Evolutionary conservation across 2,888 invertebrate species (phyloP).

Genomic region (Parapristionchus giblindavisi): DNA sequence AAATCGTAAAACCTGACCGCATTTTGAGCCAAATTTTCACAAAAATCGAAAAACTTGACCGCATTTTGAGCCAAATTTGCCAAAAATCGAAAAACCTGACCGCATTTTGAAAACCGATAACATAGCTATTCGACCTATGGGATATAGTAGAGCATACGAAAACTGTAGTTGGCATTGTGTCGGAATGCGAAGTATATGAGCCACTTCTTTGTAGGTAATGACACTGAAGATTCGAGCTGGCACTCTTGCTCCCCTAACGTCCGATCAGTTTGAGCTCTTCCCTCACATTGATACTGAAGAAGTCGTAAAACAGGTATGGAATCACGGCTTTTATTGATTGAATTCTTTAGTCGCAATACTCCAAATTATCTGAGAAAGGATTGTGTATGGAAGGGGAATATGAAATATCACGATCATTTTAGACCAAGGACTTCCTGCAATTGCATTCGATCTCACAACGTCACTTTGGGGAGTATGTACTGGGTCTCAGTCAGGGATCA

Average conservation of each 20-base stretch:
- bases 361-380: neutral
- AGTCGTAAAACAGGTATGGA: slow-evolving; percentile 77
- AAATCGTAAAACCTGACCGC: too few species aligned
- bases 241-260: slow-evolving; percentile 94
- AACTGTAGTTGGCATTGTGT: too few species aligned
- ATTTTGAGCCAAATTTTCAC: too few species aligned
- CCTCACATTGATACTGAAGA: slow-evolving; percentile 98
- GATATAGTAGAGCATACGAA: too few species aligned
- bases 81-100: too few species aligned
- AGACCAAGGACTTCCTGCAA: slow-evolving; percentile 72
- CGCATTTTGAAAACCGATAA: too few species aligned
- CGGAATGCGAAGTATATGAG: too few species aligned
- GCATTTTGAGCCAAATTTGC: too few species aligned
- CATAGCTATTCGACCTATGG: too few species aligned
- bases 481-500: slow-evolving; percentile 93
- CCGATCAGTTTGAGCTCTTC: slow-evolving; percentile 93
- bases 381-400: slow-evolving; percentile 11
- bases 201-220: slow-evolving; percentile 43
- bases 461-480: slow-evolving; percentile 95
- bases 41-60: too few species aligned
- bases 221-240: slow-evolving; percentile 73
- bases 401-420: slow-evolving; percentile 1
- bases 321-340: neutral
- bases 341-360: neutral
- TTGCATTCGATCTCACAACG: slow-evolving; percentile 84